Percentiles rank a stretch among this genome's conserved stretches.
These are phyloP conservation scores for Pocillopora verrucosa DNA, from an alignment of 64 coral and sea anemone species.

Conservation along the genomic window DNA sequence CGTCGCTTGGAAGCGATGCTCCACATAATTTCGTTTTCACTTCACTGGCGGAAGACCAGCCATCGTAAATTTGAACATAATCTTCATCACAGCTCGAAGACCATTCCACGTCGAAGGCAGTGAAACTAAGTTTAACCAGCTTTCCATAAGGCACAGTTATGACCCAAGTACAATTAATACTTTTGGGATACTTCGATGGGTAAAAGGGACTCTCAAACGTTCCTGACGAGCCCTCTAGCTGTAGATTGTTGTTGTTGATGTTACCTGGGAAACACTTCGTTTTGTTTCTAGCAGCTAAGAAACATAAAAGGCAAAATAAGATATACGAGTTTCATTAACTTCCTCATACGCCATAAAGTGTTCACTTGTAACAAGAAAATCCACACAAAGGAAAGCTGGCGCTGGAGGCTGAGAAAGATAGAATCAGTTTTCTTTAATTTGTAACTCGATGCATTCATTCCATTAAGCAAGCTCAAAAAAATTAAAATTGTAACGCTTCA, in stretches of 20 bases:
- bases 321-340: neutral
- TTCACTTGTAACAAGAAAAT: too few species aligned
- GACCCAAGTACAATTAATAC: conserved; percentile 58
- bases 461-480: too few species aligned
- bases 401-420: too few species aligned
- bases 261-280: neutral
- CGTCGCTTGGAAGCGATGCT: neutral
- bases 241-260: conserved; percentile 23
- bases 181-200: conserved; percentile 33
- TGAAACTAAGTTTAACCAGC: conserved; percentile 35
- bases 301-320: neutral
- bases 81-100: conserved; percentile 10
- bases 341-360: too few species aligned
- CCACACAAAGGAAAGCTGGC: too few species aligned
- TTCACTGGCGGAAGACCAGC: neutral
- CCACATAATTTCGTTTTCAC: conserved; percentile 23
- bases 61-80: conserved; percentile 34
- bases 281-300: neutral
- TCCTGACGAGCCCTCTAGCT: neutral
- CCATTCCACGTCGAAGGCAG: conserved; percentile 11
- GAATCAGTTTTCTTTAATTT: too few species aligned
- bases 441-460: too few species aligned
- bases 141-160: conserved; percentile 35
- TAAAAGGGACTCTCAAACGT: conserved; percentile 34
- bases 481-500: too few species aligned